phyloP scores from a whole-genome alignment of 2,113 vertebrate species.

The Triplophysa tibetana region DNA sequence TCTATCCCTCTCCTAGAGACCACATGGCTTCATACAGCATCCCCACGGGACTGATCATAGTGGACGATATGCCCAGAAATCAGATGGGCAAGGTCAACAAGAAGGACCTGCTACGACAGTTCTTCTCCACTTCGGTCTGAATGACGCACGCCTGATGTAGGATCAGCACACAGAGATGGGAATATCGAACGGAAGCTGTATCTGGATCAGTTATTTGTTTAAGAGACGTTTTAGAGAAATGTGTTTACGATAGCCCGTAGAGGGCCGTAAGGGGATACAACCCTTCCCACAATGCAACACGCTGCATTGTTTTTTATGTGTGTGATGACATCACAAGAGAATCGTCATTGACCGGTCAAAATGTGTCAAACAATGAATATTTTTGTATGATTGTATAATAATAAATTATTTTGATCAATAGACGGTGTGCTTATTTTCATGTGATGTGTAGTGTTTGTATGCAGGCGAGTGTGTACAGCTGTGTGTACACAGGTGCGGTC shows the following conservation, averaged over 20 bases:
- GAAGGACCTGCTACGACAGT: conserved; percentile 82
- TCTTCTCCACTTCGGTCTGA: conserved; percentile 66
- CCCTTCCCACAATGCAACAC: background rate
- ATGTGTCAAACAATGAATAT: background rate
- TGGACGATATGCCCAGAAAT: conserved; percentile 89
- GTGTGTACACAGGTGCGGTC: conserved; percentile 67
- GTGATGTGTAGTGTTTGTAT: conserved; percentile 16
- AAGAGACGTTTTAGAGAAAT: background rate
- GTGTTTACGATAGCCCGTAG: background rate
- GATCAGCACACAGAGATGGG: background rate
- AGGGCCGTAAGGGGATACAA: background rate
- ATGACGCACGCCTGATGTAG: background rate
- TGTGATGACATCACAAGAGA: background rate
- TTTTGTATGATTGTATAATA: conserved; percentile 7
- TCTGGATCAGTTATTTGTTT: conserved; percentile 9
- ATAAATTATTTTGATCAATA: conserved; percentile 30
- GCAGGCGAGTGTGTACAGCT: conserved; percentile 54
- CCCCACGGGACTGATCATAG: conserved; percentile 84
- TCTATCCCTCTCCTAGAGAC: conserved; percentile 71
- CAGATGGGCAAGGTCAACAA: conserved; percentile 98
- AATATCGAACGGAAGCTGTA: background rate
- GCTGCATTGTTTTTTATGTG: background rate
- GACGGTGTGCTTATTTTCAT: background rate
- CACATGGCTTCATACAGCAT: conserved; percentile 82
- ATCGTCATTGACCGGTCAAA: background rate